Evolutionary conservation across 2,113 vertebrate genomes (phyloP), one percentile per base, ranked within the genome.

Genomic region (Myanophis thanlyinensis): DNA sequence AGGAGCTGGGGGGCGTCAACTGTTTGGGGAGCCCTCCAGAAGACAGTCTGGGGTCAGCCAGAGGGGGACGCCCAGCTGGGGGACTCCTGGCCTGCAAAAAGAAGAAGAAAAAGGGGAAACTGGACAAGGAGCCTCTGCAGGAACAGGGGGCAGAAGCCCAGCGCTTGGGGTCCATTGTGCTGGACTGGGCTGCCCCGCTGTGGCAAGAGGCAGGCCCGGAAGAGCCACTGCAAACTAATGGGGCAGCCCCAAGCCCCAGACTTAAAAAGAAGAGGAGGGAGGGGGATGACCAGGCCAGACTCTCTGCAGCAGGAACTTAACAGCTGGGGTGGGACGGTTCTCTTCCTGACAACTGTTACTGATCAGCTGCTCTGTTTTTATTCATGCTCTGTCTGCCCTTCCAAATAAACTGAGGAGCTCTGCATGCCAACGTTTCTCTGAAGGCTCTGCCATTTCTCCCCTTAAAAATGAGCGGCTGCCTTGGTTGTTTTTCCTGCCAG

Each of bases 251-350:
- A 1, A 44, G n/a, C n/a, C 88, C 20, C 0, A 93, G 18, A n/a
- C 88, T 12, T 53, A 85, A 93, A 13, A 92, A 92, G 89, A 94
- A 87, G 90, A 88, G 47, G 47, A n/a, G 2, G 5, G 54, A 46
- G 84, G n/a, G 12, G 59, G 80, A 52, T 8, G 73, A 35, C 8
- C 47, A 46, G 56, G 1, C 11, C 2, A 11, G 25, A 11, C 87
- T 9, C 10, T 44, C 0, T n/a, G 5, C 25, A 46, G 86, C 12
- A 46, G 59, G 44, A 40, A 30, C 18, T 1, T 44, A 2, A 5
- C 10, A 0, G 2, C 18, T 22, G 44, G 62, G 67, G 4, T 25
- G 46, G 30, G 27, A 1, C 2, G 8, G 9, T n/a, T 44, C 22
- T 40, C 3, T 10, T 27, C 54, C 46, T 0, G 0, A 30, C 2